Evolutionary conservation across 2,797 vertebrate species (phyloP), one percentile per base, ranked within the genome.

Genomic region (Cuculus canorus): DNA sequence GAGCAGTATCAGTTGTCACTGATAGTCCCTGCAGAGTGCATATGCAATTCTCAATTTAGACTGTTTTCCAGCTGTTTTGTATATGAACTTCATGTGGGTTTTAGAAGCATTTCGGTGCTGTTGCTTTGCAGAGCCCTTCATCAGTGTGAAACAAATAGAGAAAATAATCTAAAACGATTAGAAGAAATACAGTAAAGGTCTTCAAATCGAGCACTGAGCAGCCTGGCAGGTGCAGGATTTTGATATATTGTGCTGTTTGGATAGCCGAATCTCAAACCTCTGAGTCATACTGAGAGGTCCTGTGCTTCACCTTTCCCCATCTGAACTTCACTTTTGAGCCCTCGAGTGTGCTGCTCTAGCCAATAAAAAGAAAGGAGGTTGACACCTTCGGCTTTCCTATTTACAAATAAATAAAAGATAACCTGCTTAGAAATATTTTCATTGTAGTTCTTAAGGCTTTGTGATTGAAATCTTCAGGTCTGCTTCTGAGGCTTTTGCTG

Each of bases 161-260:
- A 66, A 76, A 90, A 88, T 91, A 95, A 91, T 94, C 33, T 95
- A 43, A 61, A 93, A 91, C 37, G 95, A 88, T 79, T 88, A 68
- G 59, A 81, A 75, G 41, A 56, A 61, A 61, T 22, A 79, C 52
- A 86, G 61, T 69, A 88, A 71, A 41, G 0, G 1, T 52, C 32
- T 69, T 76, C 35, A 72, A 68, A 94, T 69, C 22, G 35, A 88
- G 35, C 23, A n/a, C 23, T 37, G 41, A 82, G 24, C 27, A 69
- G 11, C 35, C 69, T 45, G 45, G 23, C 78, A 28, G 8, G 9
- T 59, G 53, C 45, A 4, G 48, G 69, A 12, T 48, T 41, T 21
- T 57, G 61, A 14, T 53, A 15, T 1, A 0, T 73, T 35, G 45
- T 57, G 12, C 17, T 43, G 3, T 35, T 68, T 32, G 45, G 5